Percentiles rank a stretch among this genome's conserved stretches.
These are phyloP conservation scores for Spermophilus dauricus DNA, from an alignment of 2,113 vertebrate genomes.

Conservation along the genomic window DNA sequence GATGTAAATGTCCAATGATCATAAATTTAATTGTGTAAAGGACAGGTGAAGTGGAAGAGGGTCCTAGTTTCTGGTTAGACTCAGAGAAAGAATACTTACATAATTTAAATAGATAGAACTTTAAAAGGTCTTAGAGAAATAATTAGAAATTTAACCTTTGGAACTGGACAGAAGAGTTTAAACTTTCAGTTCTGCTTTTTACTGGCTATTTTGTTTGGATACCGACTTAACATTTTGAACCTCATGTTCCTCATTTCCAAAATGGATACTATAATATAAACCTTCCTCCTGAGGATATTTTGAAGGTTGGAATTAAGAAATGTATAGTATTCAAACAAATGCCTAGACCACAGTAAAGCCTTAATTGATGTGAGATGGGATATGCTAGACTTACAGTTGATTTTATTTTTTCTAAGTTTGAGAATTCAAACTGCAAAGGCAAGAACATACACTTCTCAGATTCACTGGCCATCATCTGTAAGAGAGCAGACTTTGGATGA, in stretches of 20 bases:
- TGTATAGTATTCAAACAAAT: not conserved
- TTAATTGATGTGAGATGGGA: not conserved
- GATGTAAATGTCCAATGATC: not conserved
- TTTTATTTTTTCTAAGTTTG: not conserved
- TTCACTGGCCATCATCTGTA: not conserved
- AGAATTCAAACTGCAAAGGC: not conserved
- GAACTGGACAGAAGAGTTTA: not conserved
- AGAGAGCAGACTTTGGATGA: not conserved
- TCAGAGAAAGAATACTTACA: not conserved
- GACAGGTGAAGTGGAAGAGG: not conserved
- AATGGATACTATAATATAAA: not conserved
- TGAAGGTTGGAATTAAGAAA: not conserved
- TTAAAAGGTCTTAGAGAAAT: not conserved
- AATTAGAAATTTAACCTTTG: not conserved
- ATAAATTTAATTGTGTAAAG: not conserved
- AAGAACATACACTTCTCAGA: not conserved
- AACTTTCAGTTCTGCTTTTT: not conserved
- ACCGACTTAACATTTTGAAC: not conserved
- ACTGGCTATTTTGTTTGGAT: not conserved
- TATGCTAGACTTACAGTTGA: not conserved
- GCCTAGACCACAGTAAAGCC: not conserved
- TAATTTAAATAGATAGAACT: not conserved
- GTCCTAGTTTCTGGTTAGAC: not conserved
- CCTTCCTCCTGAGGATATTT: not conserved
- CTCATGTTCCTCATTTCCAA: not conserved